Percentiles rank a stretch among this genome's conserved stretches.
Evolutionary conservation across 2,888 invertebrate genomes (phyloP).

Genomic region (Sphaerophoria taeniata): DNA sequence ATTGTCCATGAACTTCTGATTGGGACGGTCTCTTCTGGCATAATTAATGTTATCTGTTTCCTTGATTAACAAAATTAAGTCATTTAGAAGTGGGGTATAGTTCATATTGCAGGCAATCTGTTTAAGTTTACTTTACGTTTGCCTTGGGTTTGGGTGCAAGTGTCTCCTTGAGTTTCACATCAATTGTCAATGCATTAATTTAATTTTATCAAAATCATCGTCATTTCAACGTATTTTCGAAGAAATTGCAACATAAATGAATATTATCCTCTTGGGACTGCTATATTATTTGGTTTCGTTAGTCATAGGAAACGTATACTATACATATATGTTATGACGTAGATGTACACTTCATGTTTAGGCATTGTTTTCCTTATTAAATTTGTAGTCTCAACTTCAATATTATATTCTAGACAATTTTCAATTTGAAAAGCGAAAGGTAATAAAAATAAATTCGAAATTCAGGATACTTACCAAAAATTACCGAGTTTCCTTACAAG

Average conservation of each 20-base stretch:
- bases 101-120: conserved; percentile 14
- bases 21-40: conserved; percentile 23
- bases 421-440: too few relatives aligned
- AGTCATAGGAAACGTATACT: too few relatives aligned
- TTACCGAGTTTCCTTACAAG: conserved; percentile 43
- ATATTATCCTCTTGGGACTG: too few relatives aligned
- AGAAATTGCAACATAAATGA: too few relatives aligned
- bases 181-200: not conserved
- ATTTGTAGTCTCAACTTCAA: too few relatives aligned
- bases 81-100: not conserved
- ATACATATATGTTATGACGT: too few relatives aligned
- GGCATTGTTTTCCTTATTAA: too few relatives aligned
- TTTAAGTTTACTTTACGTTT: not conserved
- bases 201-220: conserved; percentile 2
- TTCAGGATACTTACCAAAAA: conserved; percentile 38
- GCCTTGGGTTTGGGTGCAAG: not conserved
- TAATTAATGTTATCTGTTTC: conserved; percentile 35
- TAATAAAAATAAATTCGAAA: not conserved
- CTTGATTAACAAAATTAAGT: conserved; percentile 41
- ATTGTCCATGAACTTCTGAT: conserved; percentile 10
- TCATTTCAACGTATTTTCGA: too few relatives aligned
- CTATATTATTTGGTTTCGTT: too few relatives aligned
- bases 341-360: too few relatives aligned
- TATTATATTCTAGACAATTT: too few relatives aligned
- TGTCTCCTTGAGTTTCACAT: not conserved